phyloP scores from a whole-genome alignment of 2,888 invertebrate genomes.

The Mesorhabditis spiculigera region DNA sequence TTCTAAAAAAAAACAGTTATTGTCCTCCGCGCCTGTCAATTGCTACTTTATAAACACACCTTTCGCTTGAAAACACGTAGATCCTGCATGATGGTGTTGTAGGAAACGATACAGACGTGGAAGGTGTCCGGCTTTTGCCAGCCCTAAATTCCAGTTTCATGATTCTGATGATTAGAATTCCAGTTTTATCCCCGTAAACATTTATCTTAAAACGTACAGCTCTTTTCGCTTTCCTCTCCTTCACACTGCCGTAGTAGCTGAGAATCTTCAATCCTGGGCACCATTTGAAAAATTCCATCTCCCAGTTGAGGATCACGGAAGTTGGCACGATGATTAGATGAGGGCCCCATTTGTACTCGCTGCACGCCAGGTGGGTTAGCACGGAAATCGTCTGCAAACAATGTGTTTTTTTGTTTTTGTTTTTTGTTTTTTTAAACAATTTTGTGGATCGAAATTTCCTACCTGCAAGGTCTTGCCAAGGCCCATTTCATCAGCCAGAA shows the following conservation, averaged over 20 bases:
- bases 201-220: neutral
- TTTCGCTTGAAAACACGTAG: constrained; percentile 93
- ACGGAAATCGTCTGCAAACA: constrained; percentile 85
- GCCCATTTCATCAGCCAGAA: constrained; percentile 66
- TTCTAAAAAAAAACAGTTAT: constrained; percentile 62
- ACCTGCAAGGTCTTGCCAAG: neutral
- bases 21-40: neutral
- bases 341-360: constrained; percentile 91
- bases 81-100: constrained; percentile 86
- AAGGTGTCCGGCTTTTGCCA: constrained; percentile 99
- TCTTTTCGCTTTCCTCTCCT: constrained; percentile 73
- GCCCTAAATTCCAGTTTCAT: constrained; percentile 62
- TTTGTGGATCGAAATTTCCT: too few relatives aligned
- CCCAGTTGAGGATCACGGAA: constrained; percentile 99
- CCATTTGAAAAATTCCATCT: constrained; percentile 99
- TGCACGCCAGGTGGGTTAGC: constrained; percentile 86
- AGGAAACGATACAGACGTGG: constrained; percentile 67
- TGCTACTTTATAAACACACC: constrained; percentile 10
- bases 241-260: constrained; percentile 93
- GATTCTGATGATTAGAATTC: too few relatives aligned
- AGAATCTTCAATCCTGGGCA: constrained; percentile 97
- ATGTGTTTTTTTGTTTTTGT: neutral
- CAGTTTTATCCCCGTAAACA: too few relatives aligned
- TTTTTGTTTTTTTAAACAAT: too few relatives aligned
- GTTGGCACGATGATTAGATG: constrained; percentile 98